These are phyloP conservation scores for Stegodyphus dumicola DNA, from an alignment of 1,140 invertebrate species.

Conservation along the genomic window DNA sequence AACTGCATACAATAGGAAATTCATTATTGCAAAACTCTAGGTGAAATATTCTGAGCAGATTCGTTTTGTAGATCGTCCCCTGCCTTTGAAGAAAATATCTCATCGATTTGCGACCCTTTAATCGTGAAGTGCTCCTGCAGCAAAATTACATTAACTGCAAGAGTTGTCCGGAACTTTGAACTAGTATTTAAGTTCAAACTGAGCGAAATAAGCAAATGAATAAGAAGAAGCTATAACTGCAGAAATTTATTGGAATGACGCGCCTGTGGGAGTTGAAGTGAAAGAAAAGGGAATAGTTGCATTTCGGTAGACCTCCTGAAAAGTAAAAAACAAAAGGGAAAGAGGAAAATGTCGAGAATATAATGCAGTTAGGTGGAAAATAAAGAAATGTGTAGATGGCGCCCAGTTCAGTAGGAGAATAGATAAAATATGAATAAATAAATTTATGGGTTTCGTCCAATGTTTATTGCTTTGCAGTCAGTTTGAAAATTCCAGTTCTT, in stretches of 20 bases:
- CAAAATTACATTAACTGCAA: conserved; percentile 51
- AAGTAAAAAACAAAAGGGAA: neutral
- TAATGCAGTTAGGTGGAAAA: conserved; percentile 27
- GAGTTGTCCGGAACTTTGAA: conserved; percentile 52
- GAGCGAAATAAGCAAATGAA: conserved; percentile 58
- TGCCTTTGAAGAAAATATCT: neutral
- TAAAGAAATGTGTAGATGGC: conserved; percentile 24
- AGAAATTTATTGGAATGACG: conserved; percentile 40
- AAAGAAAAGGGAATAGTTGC: neutral
- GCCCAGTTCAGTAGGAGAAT: conserved; percentile 1
- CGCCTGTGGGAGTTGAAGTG: conserved; percentile 28
- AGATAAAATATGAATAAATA: neutral
- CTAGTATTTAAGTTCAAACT: conserved; percentile 56
- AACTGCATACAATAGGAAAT: no score
- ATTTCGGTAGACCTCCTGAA: no score
- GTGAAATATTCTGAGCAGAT: no score
- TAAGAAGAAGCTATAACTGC: conserved; percentile 43
- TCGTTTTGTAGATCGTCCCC: conserved; percentile 21
- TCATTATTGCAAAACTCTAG: no score
- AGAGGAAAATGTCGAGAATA: neutral
- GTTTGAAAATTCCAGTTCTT: no score
- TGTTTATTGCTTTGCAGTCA: no score
- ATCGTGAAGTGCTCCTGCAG: conserved; percentile 2
- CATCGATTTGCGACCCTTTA: conserved; percentile 32
- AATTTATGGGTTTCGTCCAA: no score